Evolutionary conservation across 1,140 invertebrate genomes (phyloP), one percentile per base, ranked within the genome.

Genomic region (Pseudomyrmex pallidus): DNA sequence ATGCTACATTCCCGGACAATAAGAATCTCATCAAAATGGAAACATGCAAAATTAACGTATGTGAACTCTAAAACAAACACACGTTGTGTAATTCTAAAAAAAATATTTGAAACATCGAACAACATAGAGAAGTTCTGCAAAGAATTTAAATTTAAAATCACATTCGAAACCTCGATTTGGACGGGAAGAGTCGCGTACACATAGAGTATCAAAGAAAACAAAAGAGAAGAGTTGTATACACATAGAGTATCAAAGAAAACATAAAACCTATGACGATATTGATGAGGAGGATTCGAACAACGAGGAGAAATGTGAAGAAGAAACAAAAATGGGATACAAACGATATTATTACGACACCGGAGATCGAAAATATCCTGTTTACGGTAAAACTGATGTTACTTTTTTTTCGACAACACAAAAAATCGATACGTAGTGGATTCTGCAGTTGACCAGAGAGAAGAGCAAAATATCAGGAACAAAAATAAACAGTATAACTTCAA

Each of bases 1-100:
- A 57, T 68, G 3, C 7, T 17, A 44, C 35, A 44, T 7, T 78
- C 68, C 44, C 15, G 13, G 44, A 59, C 68, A 35, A 48, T 64
- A 20, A 59, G 15, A 35, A 78, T 17, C 54, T 25, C 59, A 25
- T 46, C 64, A 35, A 70, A 70, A 57, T 57, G 54, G 20, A 59
- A 78, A 59, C 44, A 48, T 17, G 67, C 44, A 20, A 48, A 78
- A 61, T 78, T 64, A 52, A 70, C 22, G n/a, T 52, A 44, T 13
- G 12, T 48, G 13, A 20, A 68, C 35, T 67, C 35, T 22, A 46
- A 15, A 77, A 25, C 48, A 35, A 25, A 20, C 35, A 62, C 44
- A 25, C 62, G 44, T 15, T 15, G 4, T 46, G 1, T 68, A 20
- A 59, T 2, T 46, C 20, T 10, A 4, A 15, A 44, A 48, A 25